phyloP scores from a whole-genome alignment of 1,140 invertebrate genomes.

The Calephelis virginiensis region DNA sequence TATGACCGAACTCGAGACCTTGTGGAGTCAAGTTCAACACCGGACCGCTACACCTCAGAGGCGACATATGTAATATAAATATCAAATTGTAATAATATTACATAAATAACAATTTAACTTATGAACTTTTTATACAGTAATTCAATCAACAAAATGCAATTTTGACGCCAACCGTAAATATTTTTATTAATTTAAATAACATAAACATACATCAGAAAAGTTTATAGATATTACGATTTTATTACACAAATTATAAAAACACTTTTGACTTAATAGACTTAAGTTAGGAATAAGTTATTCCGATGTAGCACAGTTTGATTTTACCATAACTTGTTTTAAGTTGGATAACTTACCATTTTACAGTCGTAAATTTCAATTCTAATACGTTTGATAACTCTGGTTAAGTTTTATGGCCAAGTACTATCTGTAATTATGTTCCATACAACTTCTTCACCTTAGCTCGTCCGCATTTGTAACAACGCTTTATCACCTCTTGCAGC shows the following conservation, averaged over 20 bases:
- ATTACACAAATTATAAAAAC: slow-evolving; percentile 16
- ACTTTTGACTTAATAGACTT: slow-evolving; percentile 16
- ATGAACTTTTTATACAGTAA: too few relatives aligned
- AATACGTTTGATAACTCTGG: background rate
- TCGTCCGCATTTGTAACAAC: background rate
- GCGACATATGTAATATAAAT: too few relatives aligned
- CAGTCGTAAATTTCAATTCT: slow-evolving; percentile 10
- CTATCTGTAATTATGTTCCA: background rate
- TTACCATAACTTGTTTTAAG: slow-evolving; percentile 12
- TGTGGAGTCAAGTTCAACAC: too few relatives aligned
- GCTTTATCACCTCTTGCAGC: too few relatives aligned
- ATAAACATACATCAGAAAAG: background rate
- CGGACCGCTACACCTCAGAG: too few relatives aligned
- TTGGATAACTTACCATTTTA: slow-evolving; percentile 9
- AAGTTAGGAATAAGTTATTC: slow-evolving; percentile 9
- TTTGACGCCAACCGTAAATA: background rate
- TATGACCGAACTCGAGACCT: too few relatives aligned
- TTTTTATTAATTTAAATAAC: slow-evolving; percentile 7
- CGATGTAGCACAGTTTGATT: slow-evolving; percentile 13
- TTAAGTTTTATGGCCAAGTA: background rate
- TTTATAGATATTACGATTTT: slow-evolving; percentile 12
- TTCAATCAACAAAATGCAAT: background rate
- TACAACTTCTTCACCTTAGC: background rate
- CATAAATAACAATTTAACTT: too few relatives aligned
- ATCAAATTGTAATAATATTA: too few relatives aligned